These are phyloP conservation scores for Pseudorhombus dupliciocellatus DNA, from an alignment of 2,113 vertebrate species.

Conservation along the genomic window DNA sequence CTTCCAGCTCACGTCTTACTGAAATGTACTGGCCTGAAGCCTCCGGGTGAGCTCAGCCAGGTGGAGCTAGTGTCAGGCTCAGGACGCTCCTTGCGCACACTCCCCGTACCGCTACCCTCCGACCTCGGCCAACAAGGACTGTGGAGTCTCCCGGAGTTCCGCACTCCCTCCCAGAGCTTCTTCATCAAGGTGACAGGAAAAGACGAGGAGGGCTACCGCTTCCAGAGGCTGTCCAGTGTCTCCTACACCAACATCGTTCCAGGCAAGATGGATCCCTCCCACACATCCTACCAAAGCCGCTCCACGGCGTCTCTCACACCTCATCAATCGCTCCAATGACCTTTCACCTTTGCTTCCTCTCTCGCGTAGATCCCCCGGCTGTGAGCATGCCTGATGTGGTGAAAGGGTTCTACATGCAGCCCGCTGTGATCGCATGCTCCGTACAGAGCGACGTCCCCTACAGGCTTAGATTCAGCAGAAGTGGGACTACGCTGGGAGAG, in stretches of 20 bases:
- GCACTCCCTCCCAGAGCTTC: slow-evolving; percentile 86
- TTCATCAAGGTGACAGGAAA: slow-evolving; percentile 89
- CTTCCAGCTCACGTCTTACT: slow-evolving; percentile 87
- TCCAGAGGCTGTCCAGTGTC: slow-evolving; percentile 93
- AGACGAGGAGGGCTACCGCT: slow-evolving; percentile 84
- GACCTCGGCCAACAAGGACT: slow-evolving; percentile 81
- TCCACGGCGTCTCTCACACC: slow-evolving; percentile 43
- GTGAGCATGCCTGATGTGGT: slow-evolving; percentile 87
- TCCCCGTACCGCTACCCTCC: slow-evolving; percentile 76
- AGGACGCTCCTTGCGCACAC: slow-evolving; percentile 81
- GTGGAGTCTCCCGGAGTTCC: slow-evolving; percentile 87
- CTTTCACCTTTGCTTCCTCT: slow-evolving; percentile 56
- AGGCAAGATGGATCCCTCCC: slow-evolving; percentile 67
- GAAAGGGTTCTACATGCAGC: slow-evolving; percentile 82
- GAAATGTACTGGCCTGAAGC: slow-evolving; percentile 86
- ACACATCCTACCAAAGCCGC: slow-evolving; percentile 23
- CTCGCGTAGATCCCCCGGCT: slow-evolving; percentile 82
- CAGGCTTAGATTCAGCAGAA: slow-evolving; percentile 83
- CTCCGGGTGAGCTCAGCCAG: slow-evolving; percentile 82
- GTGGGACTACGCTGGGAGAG: slow-evolving; percentile 80
- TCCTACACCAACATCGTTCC: slow-evolving; percentile 91
- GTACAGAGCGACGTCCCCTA: slow-evolving; percentile 88
- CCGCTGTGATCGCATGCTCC: slow-evolving; percentile 84
- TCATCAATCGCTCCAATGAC: slow-evolving; percentile 59
- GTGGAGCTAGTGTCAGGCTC: slow-evolving; percentile 86